Base-by-base conservation (phyloP, 2,888 invertebrate genomes). In the Meloe dianella region DNA sequence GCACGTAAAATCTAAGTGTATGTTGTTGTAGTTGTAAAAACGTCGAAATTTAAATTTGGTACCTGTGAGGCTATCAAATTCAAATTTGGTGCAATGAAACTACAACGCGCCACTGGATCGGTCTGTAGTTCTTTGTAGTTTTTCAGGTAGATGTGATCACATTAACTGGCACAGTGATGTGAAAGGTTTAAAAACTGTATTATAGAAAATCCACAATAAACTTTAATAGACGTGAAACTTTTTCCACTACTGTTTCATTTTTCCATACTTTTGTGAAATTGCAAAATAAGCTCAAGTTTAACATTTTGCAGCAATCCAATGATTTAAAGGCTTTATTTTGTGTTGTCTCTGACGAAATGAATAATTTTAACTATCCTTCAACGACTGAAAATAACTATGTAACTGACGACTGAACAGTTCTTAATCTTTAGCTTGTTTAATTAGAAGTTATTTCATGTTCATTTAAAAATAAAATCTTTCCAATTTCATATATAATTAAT, bases 381-480 rank as follows among this genome's bases (percentile, higher is more conserved):
- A 1, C 22, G 24, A 51, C 22, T 51, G 51, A 51, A 51, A 24
- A 24, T 51, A 51, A 24, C 51, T 51, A 24, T 51, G 51, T 51
- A 51, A 24, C 51, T 51, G 51, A 51, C 51, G 51, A 51, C 51
- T 51, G 51, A 22, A 24, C 22, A 51, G 24, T 51, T 51, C 24
- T 24, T 24, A 51, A 51, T 51, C 24, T 51, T 51, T 24, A 22
- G 24, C 51, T 51, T 51, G 51, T 51, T 51, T 51, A 51, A 51
- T 51, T 51, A 12, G 51, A 24, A 51, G 22, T 51, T 51, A 51
- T 51, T 24, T 24, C 20, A 22, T 51, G 51, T 24, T 12, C 20
- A 20, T 51, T 51, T 24, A 51, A 51, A 51, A 51, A 51, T 51
- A 24, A 51, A 47, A 51, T 6, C 22, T 5, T 51, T 22, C 12